Base-by-base conservation (phyloP, 2,888 invertebrate genomes). In the Lasioglossum lativentre region DNA sequence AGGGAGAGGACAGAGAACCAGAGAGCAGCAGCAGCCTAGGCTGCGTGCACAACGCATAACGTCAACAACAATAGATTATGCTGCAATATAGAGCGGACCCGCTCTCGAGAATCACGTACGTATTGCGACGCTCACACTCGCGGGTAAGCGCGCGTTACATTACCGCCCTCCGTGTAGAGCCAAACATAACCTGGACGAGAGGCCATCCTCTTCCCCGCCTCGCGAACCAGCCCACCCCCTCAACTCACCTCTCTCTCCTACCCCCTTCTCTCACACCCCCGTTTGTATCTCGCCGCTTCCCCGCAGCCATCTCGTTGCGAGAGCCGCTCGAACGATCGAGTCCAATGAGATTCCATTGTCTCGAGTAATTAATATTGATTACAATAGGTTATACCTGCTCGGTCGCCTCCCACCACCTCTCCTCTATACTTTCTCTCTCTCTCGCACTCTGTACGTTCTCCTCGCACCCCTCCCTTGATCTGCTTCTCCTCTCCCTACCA, bases 351-450 rank as follows among this genome's bases (percentile, higher is more conserved):
- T 95, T 95, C 95, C 94, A 95, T 95, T 95, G 95, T 95, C 95
- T 94, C 94, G 94, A 94, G 95, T 95, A 95, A 95, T 95, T 95
- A 95, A 95, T 95, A 95, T 95, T 95, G 95, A 95, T 95, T 95
- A 94, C 94, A 94, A 94, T 94, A 91, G 94, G 93, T 94, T 94
- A 93, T 93, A 94, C 93, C 94, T 93, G 93, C 92, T 92, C 92
- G 91, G 91, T 89, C 91, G 92, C 92, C 90, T 91, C 92, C 90
- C 91, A 88, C 90, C 84, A 87, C 89, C 87, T 86, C 75, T 73
- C 72, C 78, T 52, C 52, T 66, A 30, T 34, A 34, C 81, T 82
- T 45, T 66, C 68, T 42, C 63, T 47, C 42, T 56, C 75, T 40
- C 30, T 30, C 78, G 73, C 78, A 71, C 78, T 45, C 74, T 75